These are phyloP conservation scores for Caenorhabditis wallacei DNA, from an alignment of 2,888 invertebrate species.

Conservation along the genomic window DNA sequence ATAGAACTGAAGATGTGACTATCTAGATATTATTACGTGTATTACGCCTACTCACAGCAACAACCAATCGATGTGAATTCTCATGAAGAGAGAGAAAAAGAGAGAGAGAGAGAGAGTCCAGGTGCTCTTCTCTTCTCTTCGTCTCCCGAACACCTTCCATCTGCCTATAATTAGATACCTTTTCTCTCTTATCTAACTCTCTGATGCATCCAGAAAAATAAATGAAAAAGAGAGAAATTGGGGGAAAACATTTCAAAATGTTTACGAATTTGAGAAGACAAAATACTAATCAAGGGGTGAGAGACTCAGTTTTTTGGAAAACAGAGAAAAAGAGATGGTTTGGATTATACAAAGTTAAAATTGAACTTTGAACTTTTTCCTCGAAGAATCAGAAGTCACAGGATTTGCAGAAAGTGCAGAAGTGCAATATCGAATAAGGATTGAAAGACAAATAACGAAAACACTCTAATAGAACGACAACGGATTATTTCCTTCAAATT, in stretches of 20 bases:
- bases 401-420: too few relatives aligned
- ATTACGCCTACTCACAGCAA: not conserved
- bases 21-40: not conserved
- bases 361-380: too few relatives aligned
- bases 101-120: not conserved
- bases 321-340: too few relatives aligned
- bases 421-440: not conserved
- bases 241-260: not conserved
- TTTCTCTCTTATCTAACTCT: slow-evolving; percentile 20
- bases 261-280: too few relatives aligned
- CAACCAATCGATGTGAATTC: not conserved
- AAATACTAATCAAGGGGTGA: too few relatives aligned
- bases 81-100: not conserved
- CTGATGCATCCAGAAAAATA: not conserved
- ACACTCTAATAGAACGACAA: too few relatives aligned
- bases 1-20: too few relatives aligned
- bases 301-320: too few relatives aligned
- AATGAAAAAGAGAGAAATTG: not conserved
- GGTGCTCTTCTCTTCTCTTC: not conserved
- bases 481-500: too few relatives aligned
- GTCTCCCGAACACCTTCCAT: not conserved
- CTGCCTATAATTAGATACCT: slow-evolving; percentile 19
- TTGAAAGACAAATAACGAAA: not conserved
- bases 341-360: too few relatives aligned
- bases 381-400: too few relatives aligned